A percentile compares a stretch with the other conserved stretches of the same genome.
phyloP scores from a whole-genome alignment of 1,140 invertebrate species.

The Bombyx mori region DNA sequence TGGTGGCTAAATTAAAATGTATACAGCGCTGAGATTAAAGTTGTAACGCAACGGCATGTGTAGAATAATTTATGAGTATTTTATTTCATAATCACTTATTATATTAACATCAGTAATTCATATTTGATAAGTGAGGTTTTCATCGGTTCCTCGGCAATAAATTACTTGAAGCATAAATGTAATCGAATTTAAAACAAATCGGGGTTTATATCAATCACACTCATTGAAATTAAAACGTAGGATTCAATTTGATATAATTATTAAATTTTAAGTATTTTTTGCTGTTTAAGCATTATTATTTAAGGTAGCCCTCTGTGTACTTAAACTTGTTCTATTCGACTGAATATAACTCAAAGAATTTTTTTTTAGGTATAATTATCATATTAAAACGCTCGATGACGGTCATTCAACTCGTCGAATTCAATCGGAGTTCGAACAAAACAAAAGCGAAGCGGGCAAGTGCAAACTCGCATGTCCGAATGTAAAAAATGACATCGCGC shows the following conservation, averaged over 20 bases:
- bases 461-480: constrained; percentile 57
- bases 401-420: constrained; percentile 39
- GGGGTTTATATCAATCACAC: too few relatives aligned
- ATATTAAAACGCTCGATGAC: not conserved
- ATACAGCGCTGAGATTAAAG: constrained; percentile 34
- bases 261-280: too few relatives aligned
- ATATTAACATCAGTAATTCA: too few relatives aligned
- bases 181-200: too few relatives aligned
- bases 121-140: constrained; percentile 24
- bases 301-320: constrained; percentile 12
- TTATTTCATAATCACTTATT: too few relatives aligned
- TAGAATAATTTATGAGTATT: too few relatives aligned
- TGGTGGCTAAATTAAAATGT: constrained; percentile 64
- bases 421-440: constrained; percentile 53
- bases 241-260: too few relatives aligned
- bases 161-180: too few relatives aligned
- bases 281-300: too few relatives aligned
- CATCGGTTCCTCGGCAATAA: constrained; percentile 17
- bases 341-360: not conserved
- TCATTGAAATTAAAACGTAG: too few relatives aligned
- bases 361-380: not conserved
- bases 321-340: not conserved
- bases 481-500: constrained; percentile 64
- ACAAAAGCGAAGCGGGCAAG: constrained; percentile 51
- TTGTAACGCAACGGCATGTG: too few relatives aligned